Conservation (phyloP, 2,888 invertebrate species). For the Dasypolia templi region DNA sequence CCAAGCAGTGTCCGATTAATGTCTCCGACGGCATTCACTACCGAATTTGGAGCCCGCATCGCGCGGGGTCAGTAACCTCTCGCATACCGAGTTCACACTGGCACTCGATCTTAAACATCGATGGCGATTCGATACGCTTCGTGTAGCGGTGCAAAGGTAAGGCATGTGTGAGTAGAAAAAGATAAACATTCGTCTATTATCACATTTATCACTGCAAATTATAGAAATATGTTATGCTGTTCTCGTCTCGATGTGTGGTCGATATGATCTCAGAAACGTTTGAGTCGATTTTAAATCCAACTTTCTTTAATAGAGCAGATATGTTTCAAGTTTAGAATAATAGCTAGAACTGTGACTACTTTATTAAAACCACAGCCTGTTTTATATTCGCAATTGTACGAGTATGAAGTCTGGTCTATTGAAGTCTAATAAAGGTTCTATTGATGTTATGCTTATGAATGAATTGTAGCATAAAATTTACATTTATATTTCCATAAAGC, state of each 20-base stretch:
- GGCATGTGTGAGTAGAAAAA: slow-evolving; percentile 38
- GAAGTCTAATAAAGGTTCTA: slow-evolving; percentile 37
- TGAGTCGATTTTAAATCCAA: not conserved
- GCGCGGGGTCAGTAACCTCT: slow-evolving; percentile 80
- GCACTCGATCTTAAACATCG: slow-evolving; percentile 74
- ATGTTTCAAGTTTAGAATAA: not conserved
- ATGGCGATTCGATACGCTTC: slow-evolving; percentile 76
- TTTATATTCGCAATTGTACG: slow-evolving; percentile 35
- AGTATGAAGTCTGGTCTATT: slow-evolving; percentile 36
- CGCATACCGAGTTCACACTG: slow-evolving; percentile 72
- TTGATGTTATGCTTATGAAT: slow-evolving; percentile 55
- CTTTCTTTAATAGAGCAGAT: not conserved
- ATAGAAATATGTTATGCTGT: slow-evolving; percentile 13
- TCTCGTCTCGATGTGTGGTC: not conserved
- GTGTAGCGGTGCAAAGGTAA: slow-evolving; percentile 53
- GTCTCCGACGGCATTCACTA: slow-evolving; percentile 79
- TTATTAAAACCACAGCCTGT: slow-evolving; percentile 9
- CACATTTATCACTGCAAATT: slow-evolving; percentile 23
- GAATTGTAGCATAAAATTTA: slow-evolving; percentile 46
- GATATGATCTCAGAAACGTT: not conserved
- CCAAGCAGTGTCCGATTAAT: slow-evolving; percentile 83
- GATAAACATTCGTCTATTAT: slow-evolving; percentile 27
- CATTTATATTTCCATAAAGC: slow-evolving; percentile 47
- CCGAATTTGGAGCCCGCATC: slow-evolving; percentile 86
- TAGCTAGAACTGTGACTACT: not conserved